Conservation (phyloP, 2,797 vertebrate species). For the Centroberyx gerrardi region DNA sequence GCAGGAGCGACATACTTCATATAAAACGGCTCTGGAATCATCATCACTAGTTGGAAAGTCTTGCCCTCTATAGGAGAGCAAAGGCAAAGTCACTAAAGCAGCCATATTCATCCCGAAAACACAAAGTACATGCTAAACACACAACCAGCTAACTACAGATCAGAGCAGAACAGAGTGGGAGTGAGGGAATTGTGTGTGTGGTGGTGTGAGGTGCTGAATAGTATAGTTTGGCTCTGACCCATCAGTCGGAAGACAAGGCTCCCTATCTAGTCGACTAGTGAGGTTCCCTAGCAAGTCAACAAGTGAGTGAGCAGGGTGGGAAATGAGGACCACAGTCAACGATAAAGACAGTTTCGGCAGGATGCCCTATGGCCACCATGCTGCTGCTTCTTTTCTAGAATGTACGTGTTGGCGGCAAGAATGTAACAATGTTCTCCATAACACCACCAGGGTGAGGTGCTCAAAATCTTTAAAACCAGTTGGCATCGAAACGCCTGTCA, state of each 20-base stretch:
- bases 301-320: conserved; percentile 55
- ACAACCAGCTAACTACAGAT: conserved; percentile 39
- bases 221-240: conserved; percentile 56
- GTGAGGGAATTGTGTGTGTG: neutral
- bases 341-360: too few relatives aligned
- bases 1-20: conserved; percentile 15
- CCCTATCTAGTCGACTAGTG: conserved; percentile 34
- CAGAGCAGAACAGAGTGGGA: conserved; percentile 25
- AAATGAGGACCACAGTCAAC: conserved; percentile 6
- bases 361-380: neutral
- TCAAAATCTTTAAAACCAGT: conserved; percentile 37
- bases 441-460: conserved; percentile 43
- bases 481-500: conserved; percentile 30
- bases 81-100: conserved; percentile 33
- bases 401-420: conserved; percentile 27
- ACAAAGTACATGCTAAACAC: conserved; percentile 26
- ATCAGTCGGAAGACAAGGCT: conserved; percentile 72
- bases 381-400: neutral
- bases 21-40: conserved; percentile 48
- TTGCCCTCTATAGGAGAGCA: conserved; percentile 20
- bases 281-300: conserved; percentile 39
- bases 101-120: conserved; percentile 38
- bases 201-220: conserved; percentile 26
- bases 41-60: conserved; percentile 16
- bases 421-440: conserved; percentile 63